Evolutionary conservation across 2,797 vertebrate species (phyloP), one percentile per base, ranked within the genome.

Genomic region (Sebastes trivittatus): DNA sequence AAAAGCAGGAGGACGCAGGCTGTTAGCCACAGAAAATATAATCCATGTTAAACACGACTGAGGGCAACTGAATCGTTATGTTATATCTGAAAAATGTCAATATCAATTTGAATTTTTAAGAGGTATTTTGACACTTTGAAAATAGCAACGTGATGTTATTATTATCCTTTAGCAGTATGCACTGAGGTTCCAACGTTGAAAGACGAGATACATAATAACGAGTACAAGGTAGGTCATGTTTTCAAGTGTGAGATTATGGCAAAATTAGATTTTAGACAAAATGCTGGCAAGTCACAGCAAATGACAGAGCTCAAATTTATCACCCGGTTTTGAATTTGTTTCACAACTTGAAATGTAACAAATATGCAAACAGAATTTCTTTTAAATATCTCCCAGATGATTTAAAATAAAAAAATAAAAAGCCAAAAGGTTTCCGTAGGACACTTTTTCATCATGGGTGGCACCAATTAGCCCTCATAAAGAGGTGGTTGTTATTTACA

Each of bases 21-120:
- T 61, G 54, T 62, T 20, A 71, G 82, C 64, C 70, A 80, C 75
- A 80, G 59, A 83, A 80, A 71, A 79, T 82, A 85, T 54, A 87
- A 81, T 49, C 62, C 32, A 78, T 34, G 65, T 62, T 11, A 78
- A 84, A 81, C 29, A 64, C 52, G 58, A 81, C 49, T 56, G 32
- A 80, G 32, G 56, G 56, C 22, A 72, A 52, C 18, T 60, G 36
- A 73, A 23, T 23, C n/a, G 27, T 76, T 69, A 10, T 60, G 34
- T 55, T 49, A 49, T 7, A 56, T 7, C 52, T 36, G 42, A n/a
- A 68, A 70, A 67, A 72, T 63, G 1, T 30, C 3, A 27, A 14
- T 49, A 36, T 46, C 13, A 10, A 23, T 42, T 59, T 49, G 4
- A 18, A 58, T 23, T 13, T 34, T 34, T 64, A 49, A 49, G 29